Base-by-base conservation (phyloP, 2,113 vertebrate genomes). In the Gambusia holbrooki region DNA sequence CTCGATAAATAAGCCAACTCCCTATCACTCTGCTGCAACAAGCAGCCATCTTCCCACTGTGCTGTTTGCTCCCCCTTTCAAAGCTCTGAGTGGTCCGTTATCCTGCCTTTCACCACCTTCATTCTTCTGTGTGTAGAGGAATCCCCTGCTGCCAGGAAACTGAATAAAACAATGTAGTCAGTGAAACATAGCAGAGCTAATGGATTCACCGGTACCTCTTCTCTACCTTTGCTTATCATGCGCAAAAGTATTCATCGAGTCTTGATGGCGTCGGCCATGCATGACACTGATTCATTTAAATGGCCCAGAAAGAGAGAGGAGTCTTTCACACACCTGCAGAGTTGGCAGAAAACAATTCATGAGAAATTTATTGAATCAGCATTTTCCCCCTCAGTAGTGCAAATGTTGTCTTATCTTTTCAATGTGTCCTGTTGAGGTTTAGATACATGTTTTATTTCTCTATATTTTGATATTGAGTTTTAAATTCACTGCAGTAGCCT, bases 281-380 rank as follows among this genome's bases (percentile, higher is more conserved):
- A 35, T 92, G 89, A 93, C 89, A 84, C 80, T 79, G 81, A 88
- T 89, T 91, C 88, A 90, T 93, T 93, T 87, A 90, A 93, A 90
- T 84, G 77, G 78, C 71, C 82, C 12, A 1, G 60, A 28, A 67
- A 58, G 73, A 76, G 48, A 71, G 1, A 29, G 54, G 14, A 81
- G 70, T 74, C 69, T 79, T 66, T 77, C 70, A 67, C 71, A 88
- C 88, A 91, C 82, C 86, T 86, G 85, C 87, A 90, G 84, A 88
- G 90, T 87, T 79, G 73, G 88, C 90, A 90, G 73, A 86, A 91
- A 92, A 86, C 83, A 72, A 83, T 84, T 79, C 69, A 67, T 73
- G 22, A 70, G 63, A 61, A 67, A 4, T 54, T 60, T 60, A 78
- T 85, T 79, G 88, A 91, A 88, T 92, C 90, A 90, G 86, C 86